Evolutionary conservation across 2,888 invertebrate genomes (phyloP).

Genomic region (Ypsolopha scabrella): DNA sequence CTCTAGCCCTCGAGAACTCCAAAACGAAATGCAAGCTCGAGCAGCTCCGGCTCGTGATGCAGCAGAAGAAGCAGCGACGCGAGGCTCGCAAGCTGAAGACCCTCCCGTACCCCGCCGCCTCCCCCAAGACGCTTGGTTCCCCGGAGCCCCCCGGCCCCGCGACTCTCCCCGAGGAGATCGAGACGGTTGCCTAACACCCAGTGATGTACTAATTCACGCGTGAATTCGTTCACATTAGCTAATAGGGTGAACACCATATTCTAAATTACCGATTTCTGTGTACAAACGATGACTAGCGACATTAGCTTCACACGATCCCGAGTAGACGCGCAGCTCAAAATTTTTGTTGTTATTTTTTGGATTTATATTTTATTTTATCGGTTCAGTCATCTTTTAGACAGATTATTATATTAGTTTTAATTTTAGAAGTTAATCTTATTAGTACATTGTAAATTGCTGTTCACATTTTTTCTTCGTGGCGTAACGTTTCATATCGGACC

Average conservation of each 20-base stretch:
- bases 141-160: slow-evolving; percentile 91
- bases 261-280: slow-evolving; percentile 45
- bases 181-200: slow-evolving; percentile 47
- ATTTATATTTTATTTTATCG: slow-evolving; percentile 56
- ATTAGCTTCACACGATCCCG: neutral
- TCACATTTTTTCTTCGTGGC: neutral
- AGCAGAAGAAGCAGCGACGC: slow-evolving; percentile 86
- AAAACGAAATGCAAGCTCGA: slow-evolving; percentile 89
- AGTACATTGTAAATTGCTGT: neutral
- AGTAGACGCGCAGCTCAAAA: slow-evolving; percentile 25
- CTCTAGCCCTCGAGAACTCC: slow-evolving; percentile 77
- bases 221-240: neutral
- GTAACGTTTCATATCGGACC: neutral
- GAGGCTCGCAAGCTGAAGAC: slow-evolving; percentile 80
- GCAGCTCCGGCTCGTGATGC: slow-evolving; percentile 89
- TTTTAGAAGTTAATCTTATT: neutral
- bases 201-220: slow-evolving; percentile 8
- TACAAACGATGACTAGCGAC: neutral
- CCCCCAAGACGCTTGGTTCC: slow-evolving; percentile 84
- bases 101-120: slow-evolving; percentile 68
- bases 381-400: slow-evolving; percentile 43
- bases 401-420: slow-evolving; percentile 4
- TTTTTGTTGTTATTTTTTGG: slow-evolving; percentile 59
- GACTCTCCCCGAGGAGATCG: slow-evolving; percentile 85
- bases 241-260: slow-evolving; percentile 19